Evolutionary conservation across 2,113 vertebrate species (phyloP).

Genomic region (Sterna hirundo): DNA sequence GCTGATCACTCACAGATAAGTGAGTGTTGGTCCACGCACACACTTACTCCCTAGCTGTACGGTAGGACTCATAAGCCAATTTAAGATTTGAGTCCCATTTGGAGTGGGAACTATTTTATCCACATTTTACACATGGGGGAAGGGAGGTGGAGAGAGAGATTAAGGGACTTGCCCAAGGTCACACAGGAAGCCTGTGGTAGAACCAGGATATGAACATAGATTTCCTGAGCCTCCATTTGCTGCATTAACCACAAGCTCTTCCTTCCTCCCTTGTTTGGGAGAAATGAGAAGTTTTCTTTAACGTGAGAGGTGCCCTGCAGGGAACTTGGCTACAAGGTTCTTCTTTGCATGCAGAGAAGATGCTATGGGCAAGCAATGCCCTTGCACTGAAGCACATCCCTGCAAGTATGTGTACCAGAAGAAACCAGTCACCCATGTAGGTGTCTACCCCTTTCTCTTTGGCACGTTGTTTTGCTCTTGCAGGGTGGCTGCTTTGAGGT

Average conservation of each 20-base stretch:
- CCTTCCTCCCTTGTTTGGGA: constrained; percentile 50
- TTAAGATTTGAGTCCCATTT: not conserved
- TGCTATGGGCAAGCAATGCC: not conserved
- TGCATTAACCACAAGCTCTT: constrained; percentile 47
- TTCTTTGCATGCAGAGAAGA: not conserved
- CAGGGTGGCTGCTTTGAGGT: not conserved
- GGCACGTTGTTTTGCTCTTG: not conserved
- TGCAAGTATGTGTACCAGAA: not conserved
- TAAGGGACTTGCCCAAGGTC: constrained; percentile 14
- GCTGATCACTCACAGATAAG: not conserved
- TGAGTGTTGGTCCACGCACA: not conserved
- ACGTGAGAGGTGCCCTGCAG: not conserved
- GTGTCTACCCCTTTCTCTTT: not conserved
- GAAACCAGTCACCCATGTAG: not conserved
- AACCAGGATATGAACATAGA: constrained; percentile 62
- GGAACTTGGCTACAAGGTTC: not conserved
- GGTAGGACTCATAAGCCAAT: not conserved
- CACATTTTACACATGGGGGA: not conserved
- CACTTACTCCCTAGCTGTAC: not conserved
- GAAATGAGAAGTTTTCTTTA: constrained; percentile 28
- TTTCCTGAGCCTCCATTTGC: constrained; percentile 63
- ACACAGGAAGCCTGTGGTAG: constrained; percentile 61
- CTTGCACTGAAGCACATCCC: not conserved
- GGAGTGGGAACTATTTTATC: not conserved
- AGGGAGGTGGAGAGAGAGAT: not conserved